These are phyloP conservation scores for Teleopsis dalmanni DNA, from an alignment of 1,140 invertebrate species.

Conservation along the genomic window DNA sequence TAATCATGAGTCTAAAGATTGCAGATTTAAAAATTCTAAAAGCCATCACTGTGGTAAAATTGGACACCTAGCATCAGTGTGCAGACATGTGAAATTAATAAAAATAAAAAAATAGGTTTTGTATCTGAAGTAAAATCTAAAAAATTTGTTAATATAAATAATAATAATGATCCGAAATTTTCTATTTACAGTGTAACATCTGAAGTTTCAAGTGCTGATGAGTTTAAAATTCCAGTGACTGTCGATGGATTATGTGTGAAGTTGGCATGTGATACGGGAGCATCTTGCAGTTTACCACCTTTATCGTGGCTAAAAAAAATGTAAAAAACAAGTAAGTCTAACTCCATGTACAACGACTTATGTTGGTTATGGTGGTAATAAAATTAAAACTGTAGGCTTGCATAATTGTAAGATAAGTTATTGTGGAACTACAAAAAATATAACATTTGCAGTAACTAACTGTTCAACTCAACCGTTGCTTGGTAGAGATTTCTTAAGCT, in stretches of 20 bases:
- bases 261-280: slow-evolving; percentile 2
- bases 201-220: neutral
- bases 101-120: neutral
- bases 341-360: neutral
- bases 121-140: slow-evolving; percentile 1
- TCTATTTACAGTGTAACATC: slow-evolving; percentile 3
- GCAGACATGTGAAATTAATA: too few relatives aligned
- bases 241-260: slow-evolving; percentile 4
- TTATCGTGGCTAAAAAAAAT: neutral
- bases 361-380: slow-evolving; percentile 9
- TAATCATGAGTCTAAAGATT: too few relatives aligned
- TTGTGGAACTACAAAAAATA: slow-evolving; percentile 1
- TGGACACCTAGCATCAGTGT: slow-evolving; percentile 6
- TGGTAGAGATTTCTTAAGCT: slow-evolving; percentile 7
- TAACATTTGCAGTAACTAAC: slow-evolving; percentile 4
- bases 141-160: slow-evolving; percentile 3
- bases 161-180: slow-evolving; percentile 1
- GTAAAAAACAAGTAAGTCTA: slow-evolving; percentile 7
- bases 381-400: slow-evolving; percentile 10
- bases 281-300: slow-evolving; percentile 7
- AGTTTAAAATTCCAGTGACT: neutral
- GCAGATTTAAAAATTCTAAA: too few relatives aligned
- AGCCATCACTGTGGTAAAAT: slow-evolving; percentile 4
- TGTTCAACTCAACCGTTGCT: slow-evolving; percentile 1
- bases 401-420: neutral